Base-by-base conservation (phyloP, 2,113 vertebrate genomes). In the Chionis minor region DNA sequence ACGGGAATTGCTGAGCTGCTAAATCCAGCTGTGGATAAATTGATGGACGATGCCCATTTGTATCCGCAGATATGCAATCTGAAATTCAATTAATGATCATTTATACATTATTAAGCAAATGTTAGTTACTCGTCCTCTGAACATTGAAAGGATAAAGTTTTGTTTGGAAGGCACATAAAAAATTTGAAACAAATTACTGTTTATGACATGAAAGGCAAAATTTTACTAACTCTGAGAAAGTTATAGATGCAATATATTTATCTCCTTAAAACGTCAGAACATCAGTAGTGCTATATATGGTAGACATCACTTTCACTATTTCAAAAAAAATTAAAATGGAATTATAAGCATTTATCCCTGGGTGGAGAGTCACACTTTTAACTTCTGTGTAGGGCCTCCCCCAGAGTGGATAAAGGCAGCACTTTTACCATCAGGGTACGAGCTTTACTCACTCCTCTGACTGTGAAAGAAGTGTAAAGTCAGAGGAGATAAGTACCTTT, bases 1-100 rank as follows among this genome's bases (percentile, higher is more conserved):
- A 98, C 98, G 0, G 47, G 61, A 95, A 44, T 14, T 94, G 92
- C 90, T 97, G 97, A 92, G 94, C 72, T 72, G 96, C 70, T 84
- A 97, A 91, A 81, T 98, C 95, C 47, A 97, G 51, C 42, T 97
- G 96, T 52, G 97, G 96, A 78, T 96, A 96, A 95, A 97, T 35
- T 78, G 96, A 95, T 88, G 95, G 91, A 72, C 86, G 85, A 59
- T 81, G 90, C 54, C 32, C 83, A 72, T 72, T 93, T 81, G 81
- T 95, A 77, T 94, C 83, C 65, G 81, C 56, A 96, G 97, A 88
- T 10, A 86, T 4, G 23, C 94, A 54, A 96, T 96, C 98, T 98
- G 92, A 89, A 97, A 98, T 66, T 92, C 70, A 95, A 84, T 95
- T 94, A 92, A 70, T 35, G 26, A 69, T 40, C 26, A 54, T 19